phyloP scores from a whole-genome alignment of 2,888 invertebrate species.

The Drosophila recens region DNA sequence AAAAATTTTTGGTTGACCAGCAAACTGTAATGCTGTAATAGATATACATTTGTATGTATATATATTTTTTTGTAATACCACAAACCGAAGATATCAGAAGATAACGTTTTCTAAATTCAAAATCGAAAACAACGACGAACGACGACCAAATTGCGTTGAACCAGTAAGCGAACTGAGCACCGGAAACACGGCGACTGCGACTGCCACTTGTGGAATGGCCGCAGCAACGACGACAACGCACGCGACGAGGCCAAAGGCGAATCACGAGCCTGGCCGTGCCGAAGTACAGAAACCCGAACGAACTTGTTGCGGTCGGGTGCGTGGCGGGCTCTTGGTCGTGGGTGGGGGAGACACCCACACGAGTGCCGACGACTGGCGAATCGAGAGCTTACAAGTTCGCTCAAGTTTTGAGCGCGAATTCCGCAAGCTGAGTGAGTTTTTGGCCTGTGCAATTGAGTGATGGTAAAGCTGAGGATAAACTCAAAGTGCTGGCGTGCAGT shows the following conservation, averaged over 20 bases:
- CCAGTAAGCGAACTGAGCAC: conserved; percentile 71
- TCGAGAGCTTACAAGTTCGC: conserved; percentile 59
- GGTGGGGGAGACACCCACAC: conserved; percentile 60
- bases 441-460: conserved; percentile 49
- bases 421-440: conserved; percentile 41
- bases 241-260: conserved; percentile 56
- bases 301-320: conserved; percentile 39
- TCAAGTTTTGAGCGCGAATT: conserved; percentile 28
- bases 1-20: background rate
- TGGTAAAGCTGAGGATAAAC: conserved; percentile 40
- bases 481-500: conserved; percentile 32
- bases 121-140: conserved; percentile 33
- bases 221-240: conserved; percentile 40
- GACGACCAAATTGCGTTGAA: conserved; percentile 55
- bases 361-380: conserved; percentile 55
- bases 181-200: conserved; percentile 78
- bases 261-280: conserved; percentile 67
- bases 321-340: conserved; percentile 5
- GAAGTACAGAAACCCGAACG: conserved; percentile 48
- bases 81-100: conserved; percentile 15
- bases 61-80: background rate
- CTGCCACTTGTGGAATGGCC: conserved; percentile 83
- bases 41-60: background rate
- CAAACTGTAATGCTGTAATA: conserved; percentile 3
- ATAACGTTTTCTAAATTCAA: conserved; percentile 8